Base-by-base conservation (phyloP, 2,888 invertebrate species). In the Campoplex capitator region DNA sequence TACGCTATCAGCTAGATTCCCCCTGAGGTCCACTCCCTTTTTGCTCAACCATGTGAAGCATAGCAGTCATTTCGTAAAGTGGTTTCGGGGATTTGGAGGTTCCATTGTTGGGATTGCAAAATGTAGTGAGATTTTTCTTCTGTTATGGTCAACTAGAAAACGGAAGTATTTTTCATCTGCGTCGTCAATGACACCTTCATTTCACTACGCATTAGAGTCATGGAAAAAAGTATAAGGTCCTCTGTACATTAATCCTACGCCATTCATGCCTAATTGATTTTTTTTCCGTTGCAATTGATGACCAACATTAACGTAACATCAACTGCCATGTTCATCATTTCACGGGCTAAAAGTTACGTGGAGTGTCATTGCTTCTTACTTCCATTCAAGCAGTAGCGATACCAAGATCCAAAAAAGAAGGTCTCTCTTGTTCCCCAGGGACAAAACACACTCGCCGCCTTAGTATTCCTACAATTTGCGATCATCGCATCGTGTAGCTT, bases 51-150 rank as follows among this genome's bases (percentile, higher is more conserved):
- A 38, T 67, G 23, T 42, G 62, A 48, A 84, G 78, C 54, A 58
- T 68, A 73, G 45, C 76, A 71, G 79, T 85, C 75, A 87, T 85
- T 87, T 83, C 76, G 79, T 73, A 85, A 87, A 87, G 87, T 83
- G 87, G 82, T 87, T 87, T 84, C 79, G 84, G 78, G 76, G 81
- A 82, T 87, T 84, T 84, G 62, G 70, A 28, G 68, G 38, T 71
- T 79, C 73, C 54, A 73, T 35, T 62, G 67, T 65, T 67, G 67
- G 78, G 65, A 56, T 79, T 82, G 82, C 70, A 71, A 79, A 84
- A 83, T 28, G 79, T 56, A 48, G 70, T 38, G 58, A 45, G 45
- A 56, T 48, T 42, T 62, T 71, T n/a, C 58, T 42, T 54, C 71
- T 65, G 35, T 56, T 51, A 28, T 23, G 32, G 62, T 54, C 65